Conservation (phyloP, 2,113 vertebrate species). For the Grus americana region DNA sequence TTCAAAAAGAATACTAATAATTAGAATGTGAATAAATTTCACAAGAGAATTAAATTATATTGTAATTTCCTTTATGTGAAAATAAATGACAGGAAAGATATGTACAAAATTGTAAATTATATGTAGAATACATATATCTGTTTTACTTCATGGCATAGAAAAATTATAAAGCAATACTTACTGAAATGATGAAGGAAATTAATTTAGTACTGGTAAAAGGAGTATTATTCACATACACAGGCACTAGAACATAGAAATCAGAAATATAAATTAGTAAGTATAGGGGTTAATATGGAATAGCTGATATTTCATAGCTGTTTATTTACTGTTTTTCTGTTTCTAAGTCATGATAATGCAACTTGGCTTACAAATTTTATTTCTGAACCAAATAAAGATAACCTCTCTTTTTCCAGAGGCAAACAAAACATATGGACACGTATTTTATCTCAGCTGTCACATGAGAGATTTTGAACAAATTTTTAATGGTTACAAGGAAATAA, state of each 20-base stretch:
- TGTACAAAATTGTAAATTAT: neutral
- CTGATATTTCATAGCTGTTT: neutral
- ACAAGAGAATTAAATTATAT: neutral
- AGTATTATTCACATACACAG: neutral
- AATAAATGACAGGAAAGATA: neutral
- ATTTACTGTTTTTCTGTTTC: neutral
- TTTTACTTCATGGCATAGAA: neutral
- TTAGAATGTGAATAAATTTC: neutral
- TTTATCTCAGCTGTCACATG: neutral
- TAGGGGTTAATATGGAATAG: neutral
- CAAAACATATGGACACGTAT: fast-evolving
- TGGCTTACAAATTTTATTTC: neutral
- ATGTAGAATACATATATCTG: neutral
- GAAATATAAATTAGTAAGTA: neutral
- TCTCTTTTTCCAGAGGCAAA: neutral
- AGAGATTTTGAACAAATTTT: neutral
- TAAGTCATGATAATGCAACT: neutral
- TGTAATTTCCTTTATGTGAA: neutral
- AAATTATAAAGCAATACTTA: neutral
- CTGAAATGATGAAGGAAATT: neutral
- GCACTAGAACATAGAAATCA: neutral
- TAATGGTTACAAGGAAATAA: neutral
- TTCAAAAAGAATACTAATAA: neutral
- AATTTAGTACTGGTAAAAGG: neutral
- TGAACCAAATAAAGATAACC: neutral